phyloP scores from a whole-genome alignment of 1,140 invertebrate genomes.

The Bombus soroeensis region DNA sequence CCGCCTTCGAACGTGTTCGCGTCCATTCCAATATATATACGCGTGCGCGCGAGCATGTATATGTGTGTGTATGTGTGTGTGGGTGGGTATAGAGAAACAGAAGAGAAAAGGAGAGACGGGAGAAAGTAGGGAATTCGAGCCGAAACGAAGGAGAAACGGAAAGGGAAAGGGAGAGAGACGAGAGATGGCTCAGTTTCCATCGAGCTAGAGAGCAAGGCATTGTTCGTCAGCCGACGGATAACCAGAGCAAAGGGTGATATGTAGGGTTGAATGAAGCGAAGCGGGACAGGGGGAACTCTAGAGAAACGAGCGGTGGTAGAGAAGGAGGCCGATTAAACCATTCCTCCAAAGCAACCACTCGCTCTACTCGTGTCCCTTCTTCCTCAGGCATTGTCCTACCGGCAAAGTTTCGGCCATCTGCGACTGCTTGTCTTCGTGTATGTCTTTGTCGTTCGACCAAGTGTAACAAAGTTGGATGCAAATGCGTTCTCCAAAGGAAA shows the following conservation, averaged over 20 bases:
- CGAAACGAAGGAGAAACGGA: neutral
- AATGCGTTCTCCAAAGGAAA: conserved; percentile 46
- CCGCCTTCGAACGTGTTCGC: neutral
- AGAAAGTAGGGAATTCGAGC: neutral
- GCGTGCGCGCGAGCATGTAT: too few species aligned
- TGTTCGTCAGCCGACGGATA: conserved; percentile 53
- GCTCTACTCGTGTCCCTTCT: conserved; percentile 22
- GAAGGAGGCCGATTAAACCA: conserved; percentile 48
- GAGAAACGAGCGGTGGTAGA: conserved; percentile 4
- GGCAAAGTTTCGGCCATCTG: conserved; percentile 52
- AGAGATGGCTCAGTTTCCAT: conserved; percentile 48
- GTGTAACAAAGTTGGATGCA: conserved; percentile 56
- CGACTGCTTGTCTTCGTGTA: conserved; percentile 41
- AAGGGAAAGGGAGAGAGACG: conserved; percentile 12
- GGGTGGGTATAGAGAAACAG: neutral
- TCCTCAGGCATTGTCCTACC: conserved; percentile 27
- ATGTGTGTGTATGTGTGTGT: too few species aligned
- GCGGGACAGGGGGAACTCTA: neutral
- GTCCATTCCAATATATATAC: neutral
- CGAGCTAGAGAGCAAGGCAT: conserved; percentile 28
- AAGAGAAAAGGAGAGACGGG: neutral
- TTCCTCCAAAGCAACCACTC: conserved; percentile 9
- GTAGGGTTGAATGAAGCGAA: neutral
- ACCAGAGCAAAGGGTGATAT: conserved; percentile 54
- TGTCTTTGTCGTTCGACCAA: conserved; percentile 49